Percentiles rank a stretch among this genome's conserved stretches.
phyloP scores from a whole-genome alignment of 1,140 invertebrate genomes.

The Drosophila nikananu region DNA sequence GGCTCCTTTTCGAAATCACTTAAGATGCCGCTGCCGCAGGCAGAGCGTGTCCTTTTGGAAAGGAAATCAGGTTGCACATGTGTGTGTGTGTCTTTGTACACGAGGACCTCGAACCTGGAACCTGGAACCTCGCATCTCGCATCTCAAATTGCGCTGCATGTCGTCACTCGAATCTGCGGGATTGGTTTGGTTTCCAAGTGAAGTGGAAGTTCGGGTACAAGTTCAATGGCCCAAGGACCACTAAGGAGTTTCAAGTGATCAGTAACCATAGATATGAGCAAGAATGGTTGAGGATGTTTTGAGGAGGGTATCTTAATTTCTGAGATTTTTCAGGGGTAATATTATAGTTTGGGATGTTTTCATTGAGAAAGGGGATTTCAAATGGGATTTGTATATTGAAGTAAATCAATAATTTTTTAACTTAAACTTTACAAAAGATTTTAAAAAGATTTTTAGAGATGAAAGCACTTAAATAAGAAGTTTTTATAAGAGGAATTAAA shows the following conservation, averaged over 20 bases:
- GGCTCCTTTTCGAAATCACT: slow-evolving; percentile 65
- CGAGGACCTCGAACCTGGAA: slow-evolving; percentile 11
- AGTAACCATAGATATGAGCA: slow-evolving; percentile 13
- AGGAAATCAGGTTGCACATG: slow-evolving; percentile 71
- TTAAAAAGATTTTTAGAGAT: neutral
- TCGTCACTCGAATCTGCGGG: slow-evolving; percentile 38
- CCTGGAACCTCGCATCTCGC: neutral
- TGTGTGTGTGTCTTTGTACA: slow-evolving; percentile 2
- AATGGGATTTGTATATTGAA: neutral
- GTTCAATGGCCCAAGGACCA: slow-evolving; percentile 67
- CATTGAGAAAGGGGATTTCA: neutral
- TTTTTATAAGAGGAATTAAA: neutral
- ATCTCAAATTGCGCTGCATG: slow-evolving; percentile 38
- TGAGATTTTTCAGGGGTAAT: neutral
- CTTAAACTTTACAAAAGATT: neutral
- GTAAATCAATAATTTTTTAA: neutral
- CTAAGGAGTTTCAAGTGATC: slow-evolving; percentile 48
- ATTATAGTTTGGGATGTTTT: too few relatives aligned
- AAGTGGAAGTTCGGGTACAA: slow-evolving; percentile 60
- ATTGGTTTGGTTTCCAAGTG: slow-evolving; percentile 33
- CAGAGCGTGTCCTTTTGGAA: slow-evolving; percentile 68
- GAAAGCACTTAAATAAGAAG: neutral
- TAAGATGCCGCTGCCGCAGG: slow-evolving; percentile 64
- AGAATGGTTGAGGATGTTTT: neutral
- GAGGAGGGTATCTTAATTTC: slow-evolving; percentile 13